Conservation (phyloP, 2,797 vertebrate genomes). For the Eulemur coronatus region DNA sequence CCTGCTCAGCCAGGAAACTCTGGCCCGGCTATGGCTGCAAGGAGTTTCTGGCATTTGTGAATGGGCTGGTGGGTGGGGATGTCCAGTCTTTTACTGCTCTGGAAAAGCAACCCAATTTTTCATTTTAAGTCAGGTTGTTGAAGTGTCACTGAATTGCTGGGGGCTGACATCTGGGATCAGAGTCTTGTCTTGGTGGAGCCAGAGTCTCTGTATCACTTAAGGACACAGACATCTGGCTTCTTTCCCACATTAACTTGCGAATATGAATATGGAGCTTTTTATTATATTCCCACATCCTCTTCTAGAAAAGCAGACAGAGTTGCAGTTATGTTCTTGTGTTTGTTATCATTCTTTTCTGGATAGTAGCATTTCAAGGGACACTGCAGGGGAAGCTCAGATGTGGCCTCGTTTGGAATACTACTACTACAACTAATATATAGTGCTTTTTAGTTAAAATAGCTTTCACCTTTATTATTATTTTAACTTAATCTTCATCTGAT, state of each 20-base stretch:
- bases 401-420: background rate
- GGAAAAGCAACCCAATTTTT: constrained; percentile 50
- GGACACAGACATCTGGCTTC: constrained; percentile 50
- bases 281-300: background rate
- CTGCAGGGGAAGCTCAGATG: background rate
- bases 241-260: constrained; percentile 1
- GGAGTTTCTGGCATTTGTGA: constrained; percentile 22
- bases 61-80: constrained; percentile 26
- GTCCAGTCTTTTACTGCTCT: constrained; percentile 50
- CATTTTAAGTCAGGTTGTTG: constrained; percentile 45
- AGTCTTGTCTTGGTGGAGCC: background rate
- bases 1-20: background rate
- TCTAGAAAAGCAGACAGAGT: background rate
- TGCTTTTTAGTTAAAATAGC: background rate
- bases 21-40: background rate
- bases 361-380: background rate
- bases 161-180: background rate
- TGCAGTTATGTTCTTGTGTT: background rate
- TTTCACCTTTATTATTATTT: background rate
- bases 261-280: constrained; percentile 21
- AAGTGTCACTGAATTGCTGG: background rate
- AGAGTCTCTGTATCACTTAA: constrained; percentile 43
- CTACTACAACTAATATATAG: background rate
- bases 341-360: background rate
- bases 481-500: background rate